phyloP scores from a whole-genome alignment of 2,888 invertebrate genomes.

The Ecliptopera silaceata region DNA sequence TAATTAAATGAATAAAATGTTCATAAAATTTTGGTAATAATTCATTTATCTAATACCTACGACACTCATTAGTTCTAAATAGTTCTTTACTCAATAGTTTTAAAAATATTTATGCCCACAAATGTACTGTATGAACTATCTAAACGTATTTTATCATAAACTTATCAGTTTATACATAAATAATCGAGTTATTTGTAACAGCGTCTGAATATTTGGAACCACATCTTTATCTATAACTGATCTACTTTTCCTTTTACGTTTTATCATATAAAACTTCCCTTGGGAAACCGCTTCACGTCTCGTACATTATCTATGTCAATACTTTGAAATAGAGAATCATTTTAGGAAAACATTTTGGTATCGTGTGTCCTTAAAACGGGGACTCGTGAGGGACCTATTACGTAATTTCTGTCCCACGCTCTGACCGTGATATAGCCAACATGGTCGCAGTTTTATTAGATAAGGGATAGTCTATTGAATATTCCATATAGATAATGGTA shows the following conservation, averaged over 20 bases:
- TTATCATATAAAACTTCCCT: slow-evolving; percentile 70
- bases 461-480: background rate
- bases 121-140: too few relatives aligned
- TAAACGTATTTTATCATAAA: too few relatives aligned
- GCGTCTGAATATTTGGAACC: background rate
- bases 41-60: too few relatives aligned
- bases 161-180: too few relatives aligned
- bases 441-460: slow-evolving; percentile 41
- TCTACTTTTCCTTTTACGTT: slow-evolving; percentile 61
- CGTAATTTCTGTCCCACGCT: slow-evolving; percentile 66
- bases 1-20: too few relatives aligned
- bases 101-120: too few relatives aligned
- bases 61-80: too few relatives aligned
- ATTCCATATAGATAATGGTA: too few relatives aligned
- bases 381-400: slow-evolving; percentile 71
- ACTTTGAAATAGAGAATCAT: slow-evolving; percentile 66
- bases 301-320: slow-evolving; percentile 78
- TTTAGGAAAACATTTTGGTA: slow-evolving; percentile 76
- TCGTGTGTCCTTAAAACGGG: slow-evolving; percentile 73
- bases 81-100: too few relatives aligned
- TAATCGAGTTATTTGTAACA: too few relatives aligned
- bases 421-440: slow-evolving; percentile 51
- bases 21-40: too few relatives aligned
- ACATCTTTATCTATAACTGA: slow-evolving; percentile 40
- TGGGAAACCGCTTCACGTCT: slow-evolving; percentile 48